These are phyloP conservation scores for Himalopsyche japonica DNA, from an alignment of 2,888 invertebrate genomes.

Conservation along the genomic window DNA sequence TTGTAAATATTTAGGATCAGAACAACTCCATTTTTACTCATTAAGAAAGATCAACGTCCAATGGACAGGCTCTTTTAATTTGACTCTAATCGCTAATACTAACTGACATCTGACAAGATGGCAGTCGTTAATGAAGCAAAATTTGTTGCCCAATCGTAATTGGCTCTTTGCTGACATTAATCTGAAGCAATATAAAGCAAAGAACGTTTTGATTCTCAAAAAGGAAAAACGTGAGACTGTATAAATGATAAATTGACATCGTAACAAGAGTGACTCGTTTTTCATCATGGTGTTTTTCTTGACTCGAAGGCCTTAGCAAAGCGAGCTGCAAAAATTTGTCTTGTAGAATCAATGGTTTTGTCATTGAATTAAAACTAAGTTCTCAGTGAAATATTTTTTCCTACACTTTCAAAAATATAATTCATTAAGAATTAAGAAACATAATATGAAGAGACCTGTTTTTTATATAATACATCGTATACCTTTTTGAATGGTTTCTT, in stretches of 20 bases:
- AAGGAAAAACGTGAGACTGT: background rate
- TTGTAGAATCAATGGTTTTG: no score
- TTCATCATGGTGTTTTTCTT: background rate
- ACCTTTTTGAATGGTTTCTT: no score
- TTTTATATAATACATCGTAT: no score
- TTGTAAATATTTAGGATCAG: background rate
- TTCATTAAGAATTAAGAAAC: no score
- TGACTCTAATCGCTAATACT: slow-evolving; percentile 8
- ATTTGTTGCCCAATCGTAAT: slow-evolving; percentile 1
- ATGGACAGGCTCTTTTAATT: slow-evolving; percentile 6
- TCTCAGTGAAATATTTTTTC: no score
- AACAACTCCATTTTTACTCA: slow-evolving; percentile 1
- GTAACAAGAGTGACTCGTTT: background rate
- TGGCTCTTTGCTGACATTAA: background rate
- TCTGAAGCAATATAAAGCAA: background rate
- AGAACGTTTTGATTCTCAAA: background rate
- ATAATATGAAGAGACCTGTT: no score
- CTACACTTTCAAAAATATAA: no score
- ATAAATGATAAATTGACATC: background rate
- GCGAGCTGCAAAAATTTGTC: background rate
- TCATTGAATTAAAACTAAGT: no score
- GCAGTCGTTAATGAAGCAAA: slow-evolving; percentile 1
- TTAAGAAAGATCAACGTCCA: background rate
- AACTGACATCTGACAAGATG: slow-evolving; percentile 4
- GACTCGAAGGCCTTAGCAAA: background rate